Percentiles rank a stretch among this genome's conserved stretches.
Conservation (phyloP, 2,888 invertebrate genomes). For the Leptura quadrifasciata region DNA sequence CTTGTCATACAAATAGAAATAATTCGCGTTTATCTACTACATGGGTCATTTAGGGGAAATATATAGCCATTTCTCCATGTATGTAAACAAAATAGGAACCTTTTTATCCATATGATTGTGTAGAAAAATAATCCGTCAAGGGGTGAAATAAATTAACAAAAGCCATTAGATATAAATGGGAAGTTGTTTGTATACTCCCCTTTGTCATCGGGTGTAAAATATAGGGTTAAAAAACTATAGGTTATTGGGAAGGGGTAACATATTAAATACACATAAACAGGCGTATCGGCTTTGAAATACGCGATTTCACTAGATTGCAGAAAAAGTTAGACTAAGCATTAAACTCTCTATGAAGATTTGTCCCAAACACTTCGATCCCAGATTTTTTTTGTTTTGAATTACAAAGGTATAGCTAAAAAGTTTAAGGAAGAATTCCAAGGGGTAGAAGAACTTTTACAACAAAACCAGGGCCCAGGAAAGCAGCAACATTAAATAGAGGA, state of each 20-base stretch:
- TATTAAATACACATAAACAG: background rate
- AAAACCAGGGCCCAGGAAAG: too few relatives aligned
- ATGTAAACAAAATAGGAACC: constrained; percentile 20
- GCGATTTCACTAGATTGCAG: too few relatives aligned
- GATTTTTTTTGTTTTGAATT: too few relatives aligned
- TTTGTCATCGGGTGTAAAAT: constrained; percentile 21
- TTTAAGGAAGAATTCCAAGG: too few relatives aligned
- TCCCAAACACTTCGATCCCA: too few relatives aligned
- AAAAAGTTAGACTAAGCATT: too few relatives aligned
- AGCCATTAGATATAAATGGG: constrained; percentile 35
- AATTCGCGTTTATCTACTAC: background rate
- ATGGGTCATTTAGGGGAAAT: constrained; percentile 25
- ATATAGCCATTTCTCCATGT: constrained; percentile 18
- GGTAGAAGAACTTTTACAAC: too few relatives aligned
- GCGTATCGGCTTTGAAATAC: too few relatives aligned
- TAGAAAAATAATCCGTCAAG: constrained; percentile 30
- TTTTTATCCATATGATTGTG: constrained; percentile 18
- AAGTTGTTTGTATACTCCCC: constrained; percentile 15
- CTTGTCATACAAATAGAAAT: background rate
- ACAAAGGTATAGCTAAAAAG: too few relatives aligned
- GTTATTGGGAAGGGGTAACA: background rate
- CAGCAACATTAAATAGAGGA: too few relatives aligned
- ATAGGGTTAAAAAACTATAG: constrained; percentile 14
- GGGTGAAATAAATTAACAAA: constrained; percentile 35
- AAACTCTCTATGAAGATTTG: too few relatives aligned